A percentile compares a stretch with the other conserved stretches of the same genome.
These are phyloP conservation scores for Elephantulus edwardii DNA, from an alignment of 2,113 vertebrate species.

Conservation along the genomic window DNA sequence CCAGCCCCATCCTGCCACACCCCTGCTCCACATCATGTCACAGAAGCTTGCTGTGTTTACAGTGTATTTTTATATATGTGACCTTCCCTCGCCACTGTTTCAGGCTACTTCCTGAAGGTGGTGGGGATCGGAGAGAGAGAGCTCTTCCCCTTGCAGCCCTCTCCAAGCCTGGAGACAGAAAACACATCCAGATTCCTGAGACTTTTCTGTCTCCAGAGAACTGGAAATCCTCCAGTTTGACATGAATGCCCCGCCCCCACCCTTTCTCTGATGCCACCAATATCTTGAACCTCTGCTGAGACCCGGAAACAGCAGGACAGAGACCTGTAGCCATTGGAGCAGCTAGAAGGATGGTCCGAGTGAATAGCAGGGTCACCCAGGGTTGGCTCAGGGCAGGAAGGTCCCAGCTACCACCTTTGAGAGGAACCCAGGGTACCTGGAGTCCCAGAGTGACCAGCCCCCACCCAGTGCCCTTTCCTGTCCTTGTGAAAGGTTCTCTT, in stretches of 20 bases:
- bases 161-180: background rate
- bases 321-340: background rate
- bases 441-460: conserved; percentile 65
- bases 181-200: background rate
- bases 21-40: background rate
- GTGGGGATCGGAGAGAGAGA: background rate
- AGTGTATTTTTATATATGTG: background rate
- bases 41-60: background rate
- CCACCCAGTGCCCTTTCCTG: conserved; percentile 78
- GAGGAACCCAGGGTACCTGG: conserved; percentile 58
- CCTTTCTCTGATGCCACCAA: background rate
- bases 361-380: background rate
- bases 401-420: background rate
- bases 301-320: background rate
- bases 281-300: background rate
- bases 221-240: background rate
- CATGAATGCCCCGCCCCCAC: background rate
- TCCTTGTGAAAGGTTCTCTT: conserved; percentile 84
- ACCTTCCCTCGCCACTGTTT: background rate
- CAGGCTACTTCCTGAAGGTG: background rate
- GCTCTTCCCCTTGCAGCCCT: background rate
- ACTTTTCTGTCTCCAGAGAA: background rate
- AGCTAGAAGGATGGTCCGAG: background rate
- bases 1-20: background rate
- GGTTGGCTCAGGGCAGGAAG: background rate